phyloP scores from a whole-genome alignment of 2,888 invertebrate species.

The Agriotes lineatus region DNA sequence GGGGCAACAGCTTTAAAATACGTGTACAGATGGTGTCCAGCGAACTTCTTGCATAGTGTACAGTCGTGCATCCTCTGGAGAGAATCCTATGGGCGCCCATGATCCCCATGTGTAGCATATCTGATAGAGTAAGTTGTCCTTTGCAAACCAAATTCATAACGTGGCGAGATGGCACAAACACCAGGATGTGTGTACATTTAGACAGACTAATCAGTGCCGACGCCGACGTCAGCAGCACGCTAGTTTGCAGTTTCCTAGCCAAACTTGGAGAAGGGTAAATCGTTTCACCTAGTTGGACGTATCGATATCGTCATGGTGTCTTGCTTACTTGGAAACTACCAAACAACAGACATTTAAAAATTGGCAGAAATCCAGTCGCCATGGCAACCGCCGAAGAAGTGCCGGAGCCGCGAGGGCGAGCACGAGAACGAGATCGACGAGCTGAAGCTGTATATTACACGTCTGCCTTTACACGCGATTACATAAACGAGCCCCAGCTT shows the following conservation, averaged over 20 bases:
- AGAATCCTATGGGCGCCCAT: too few species aligned
- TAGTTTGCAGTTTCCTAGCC: background rate
- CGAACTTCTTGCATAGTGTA: too few species aligned
- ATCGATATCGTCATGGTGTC: background rate
- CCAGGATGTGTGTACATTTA: too few species aligned
- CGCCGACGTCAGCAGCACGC: background rate
- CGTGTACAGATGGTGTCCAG: too few species aligned
- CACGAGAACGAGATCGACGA: slow-evolving; percentile 36
- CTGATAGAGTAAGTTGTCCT: too few species aligned
- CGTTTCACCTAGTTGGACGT: background rate
- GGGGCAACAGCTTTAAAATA: too few species aligned
- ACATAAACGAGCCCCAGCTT: slow-evolving; percentile 19
- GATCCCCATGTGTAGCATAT: too few species aligned
- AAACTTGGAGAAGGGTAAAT: background rate
- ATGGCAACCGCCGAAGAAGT: slow-evolving; percentile 40
- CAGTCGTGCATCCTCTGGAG: too few species aligned
- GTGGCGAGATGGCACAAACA: too few species aligned
- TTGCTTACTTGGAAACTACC: slow-evolving; percentile 11
- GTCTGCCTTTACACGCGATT: slow-evolving; percentile 19
- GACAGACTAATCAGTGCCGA: background rate
- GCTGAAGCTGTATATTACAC: slow-evolving; percentile 30
- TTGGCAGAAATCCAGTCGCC: slow-evolving; percentile 37
- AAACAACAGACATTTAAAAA: slow-evolving; percentile 22
- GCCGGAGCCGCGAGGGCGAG: slow-evolving; percentile 42
- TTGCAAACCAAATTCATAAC: too few species aligned